phyloP scores from a whole-genome alignment of 2,797 vertebrate genomes.

The Coracias cyanogaster region DNA sequence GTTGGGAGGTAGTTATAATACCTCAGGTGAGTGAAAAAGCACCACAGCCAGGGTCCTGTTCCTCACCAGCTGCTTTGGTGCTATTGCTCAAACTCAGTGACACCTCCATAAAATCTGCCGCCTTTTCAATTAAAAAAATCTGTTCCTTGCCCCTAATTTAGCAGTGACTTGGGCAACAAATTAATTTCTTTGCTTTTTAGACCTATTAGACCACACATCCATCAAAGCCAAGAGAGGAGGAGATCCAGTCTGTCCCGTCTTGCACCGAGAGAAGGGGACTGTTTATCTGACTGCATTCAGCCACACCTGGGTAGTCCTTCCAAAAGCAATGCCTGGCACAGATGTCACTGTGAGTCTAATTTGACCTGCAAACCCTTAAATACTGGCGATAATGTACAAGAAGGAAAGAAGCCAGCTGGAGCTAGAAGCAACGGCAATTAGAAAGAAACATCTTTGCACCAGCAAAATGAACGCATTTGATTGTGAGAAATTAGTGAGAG shows the following conservation, averaged over 20 bases:
- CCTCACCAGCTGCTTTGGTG: neutral
- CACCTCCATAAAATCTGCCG: neutral
- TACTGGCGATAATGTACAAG: conserved; percentile 8
- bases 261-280: neutral
- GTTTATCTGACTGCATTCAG: neutral
- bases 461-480: conserved; percentile 14
- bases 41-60: neutral
- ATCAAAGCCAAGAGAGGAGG: neutral
- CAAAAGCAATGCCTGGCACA: neutral
- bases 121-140: neutral
- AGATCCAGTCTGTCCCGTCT: neutral
- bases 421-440: conserved; percentile 1
- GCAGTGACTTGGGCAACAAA: neutral
- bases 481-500: conserved; percentile 3
- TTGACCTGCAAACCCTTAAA: conserved; percentile 51
- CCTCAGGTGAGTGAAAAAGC: neutral
- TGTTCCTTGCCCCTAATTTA: neutral
- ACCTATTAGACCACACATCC: neutral
- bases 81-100: neutral
- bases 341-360: conserved; percentile 3
- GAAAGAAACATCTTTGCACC: conserved; percentile 20
- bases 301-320: neutral
- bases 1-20: neutral
- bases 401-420: conserved; percentile 52
- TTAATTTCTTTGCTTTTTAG: neutral